Evolutionary conservation across 2,888 invertebrate genomes (phyloP).

Genomic region (Mythimna ferrago): DNA sequence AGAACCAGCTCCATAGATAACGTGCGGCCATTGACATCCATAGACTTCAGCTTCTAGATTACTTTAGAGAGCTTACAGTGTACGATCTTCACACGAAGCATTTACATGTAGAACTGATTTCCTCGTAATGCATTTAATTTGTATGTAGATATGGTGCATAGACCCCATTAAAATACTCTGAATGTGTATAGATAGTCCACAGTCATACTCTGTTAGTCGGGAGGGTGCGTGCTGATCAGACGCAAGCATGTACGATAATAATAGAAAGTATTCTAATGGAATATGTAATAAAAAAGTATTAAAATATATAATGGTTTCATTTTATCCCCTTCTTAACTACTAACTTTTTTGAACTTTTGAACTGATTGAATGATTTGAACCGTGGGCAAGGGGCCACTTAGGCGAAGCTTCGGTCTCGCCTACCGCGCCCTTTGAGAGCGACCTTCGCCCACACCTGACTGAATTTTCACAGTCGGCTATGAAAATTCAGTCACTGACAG

Average conservation of each 20-base stretch:
- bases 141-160: constrained; percentile 85
- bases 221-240: constrained; percentile 57
- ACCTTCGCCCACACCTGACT: too few species aligned
- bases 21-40: constrained; percentile 72
- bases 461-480: too few species aligned
- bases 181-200: constrained; percentile 70
- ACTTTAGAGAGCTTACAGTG: constrained; percentile 80
- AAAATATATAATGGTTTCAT: constrained; percentile 71
- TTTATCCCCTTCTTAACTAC: constrained; percentile 28
- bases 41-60: constrained; percentile 85
- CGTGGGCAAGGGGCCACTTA: too few species aligned
- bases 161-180: constrained; percentile 75
- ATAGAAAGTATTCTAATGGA: constrained; percentile 90
- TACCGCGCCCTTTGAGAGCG: too few species aligned
- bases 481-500: too few species aligned
- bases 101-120: constrained; percentile 83
- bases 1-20: constrained; percentile 62
- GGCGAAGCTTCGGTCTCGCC: too few species aligned
- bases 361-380: too few species aligned
- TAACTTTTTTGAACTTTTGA: too few species aligned
- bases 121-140: constrained; percentile 85
- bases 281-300: constrained; percentile 89
- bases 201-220: constrained; percentile 65
- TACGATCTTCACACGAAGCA: constrained; percentile 77
- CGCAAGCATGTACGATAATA: constrained; percentile 80